Evolutionary conservation across 2,888 invertebrate species (phyloP), one percentile per base, ranked within the genome.

Genomic region (Zele albiditarsus): DNA sequence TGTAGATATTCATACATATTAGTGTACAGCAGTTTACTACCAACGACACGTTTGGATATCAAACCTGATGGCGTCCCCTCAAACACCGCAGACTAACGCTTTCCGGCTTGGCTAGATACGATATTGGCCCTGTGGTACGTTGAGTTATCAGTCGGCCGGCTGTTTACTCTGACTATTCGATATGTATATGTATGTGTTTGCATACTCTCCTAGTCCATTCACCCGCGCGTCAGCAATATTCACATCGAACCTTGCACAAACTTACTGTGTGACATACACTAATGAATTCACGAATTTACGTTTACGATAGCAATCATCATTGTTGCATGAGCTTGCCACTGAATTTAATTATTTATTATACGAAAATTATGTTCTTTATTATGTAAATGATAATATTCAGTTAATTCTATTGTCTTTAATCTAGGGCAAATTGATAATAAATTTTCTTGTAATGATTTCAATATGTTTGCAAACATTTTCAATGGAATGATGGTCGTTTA

Each of bases 141-240:
- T 65, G 65, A 72, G 65, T 72, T 72, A 72, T 72, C 72, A 72
- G 72, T 63, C 49, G 25, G 38, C 53, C 38, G 28, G 31, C 49
- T 72, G 72, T 72, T 72, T 72, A 72, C 72, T n/a, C 71, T 20
- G 49, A 53, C 57, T 49, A 65, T 49, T 31, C 33, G 65, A 53
- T 33, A 12, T 38, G 31, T 31, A 58, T 23, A 20, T 53, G 8
- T 23, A 20, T 53, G 20, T 46, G 67, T 14, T 23, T 46, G 25
- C 53, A 46, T 49, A 16, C 27, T 25, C 67, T 42, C 23, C 20
- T 16, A 5, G 4, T 33, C 38, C 23, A 12, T 31, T 16, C 10
- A 63, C 63, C n/a, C 33, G 20, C 8, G 20, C 23, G 20, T 53
- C 53, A 53, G 53, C 53, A 53, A 53, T 53, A 53, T 53, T 53